Conservation (phyloP, 2,797 vertebrate species). For the Aulostomus chinensis region DNA sequence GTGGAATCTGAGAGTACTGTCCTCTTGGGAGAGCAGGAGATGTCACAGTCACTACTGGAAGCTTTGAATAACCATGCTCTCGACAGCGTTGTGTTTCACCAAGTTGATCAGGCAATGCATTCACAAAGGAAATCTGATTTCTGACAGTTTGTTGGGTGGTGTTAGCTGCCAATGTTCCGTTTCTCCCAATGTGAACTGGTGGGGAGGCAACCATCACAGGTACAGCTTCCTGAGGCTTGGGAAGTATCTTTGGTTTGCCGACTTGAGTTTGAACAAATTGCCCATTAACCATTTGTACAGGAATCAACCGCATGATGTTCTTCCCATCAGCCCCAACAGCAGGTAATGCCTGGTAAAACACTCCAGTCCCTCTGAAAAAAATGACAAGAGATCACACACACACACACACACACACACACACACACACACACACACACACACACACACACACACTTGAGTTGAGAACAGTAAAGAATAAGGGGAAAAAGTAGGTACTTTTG, state of each 20-base stretch:
- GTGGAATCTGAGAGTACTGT: constrained; percentile 60
- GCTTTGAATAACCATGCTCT: constrained; percentile 3
- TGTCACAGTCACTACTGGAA: constrained; percentile 41
- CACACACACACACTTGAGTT: too few species aligned
- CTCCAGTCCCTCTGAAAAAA: constrained; percentile 57
- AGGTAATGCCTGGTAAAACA: constrained; percentile 78
- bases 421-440: too few species aligned
- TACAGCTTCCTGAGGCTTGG: constrained; percentile 1
- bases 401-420: too few species aligned
- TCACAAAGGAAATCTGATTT: constrained; percentile 21
- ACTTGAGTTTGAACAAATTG: constrained; percentile 48
- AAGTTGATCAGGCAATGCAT: constrained; percentile 2
- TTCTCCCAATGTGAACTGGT: constrained; percentile 6
- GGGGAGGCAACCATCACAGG: background rate
- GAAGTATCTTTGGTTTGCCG: constrained; percentile 3
- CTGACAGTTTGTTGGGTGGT: constrained; percentile 26
- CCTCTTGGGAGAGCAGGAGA: constrained; percentile 52
- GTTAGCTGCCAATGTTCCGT: constrained; percentile 13
- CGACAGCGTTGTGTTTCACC: constrained; percentile 3
- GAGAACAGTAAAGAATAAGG: too few species aligned
- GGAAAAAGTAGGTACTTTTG: too few species aligned
- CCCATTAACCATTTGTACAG: constrained; percentile 68
- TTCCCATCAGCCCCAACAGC: constrained; percentile 72
- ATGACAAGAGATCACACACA: too few species aligned
- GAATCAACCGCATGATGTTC: constrained; percentile 78